Evolutionary conservation across 1,140 invertebrate genomes (phyloP), one percentile per base, ranked within the genome.

Genomic region (Mya arenaria): DNA sequence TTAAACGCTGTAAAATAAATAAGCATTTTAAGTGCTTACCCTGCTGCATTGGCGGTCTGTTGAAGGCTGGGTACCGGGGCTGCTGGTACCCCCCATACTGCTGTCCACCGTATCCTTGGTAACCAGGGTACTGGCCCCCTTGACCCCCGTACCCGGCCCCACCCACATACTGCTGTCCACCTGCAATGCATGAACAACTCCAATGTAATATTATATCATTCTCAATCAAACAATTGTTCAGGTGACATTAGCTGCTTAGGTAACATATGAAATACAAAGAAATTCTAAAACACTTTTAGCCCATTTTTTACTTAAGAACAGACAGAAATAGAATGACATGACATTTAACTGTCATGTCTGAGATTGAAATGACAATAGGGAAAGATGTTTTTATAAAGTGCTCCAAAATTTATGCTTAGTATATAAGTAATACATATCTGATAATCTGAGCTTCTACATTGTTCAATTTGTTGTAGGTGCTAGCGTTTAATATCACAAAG

Each of bases 51-150:
- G 23, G 72, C 63, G 66, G 62, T 69, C 37, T 37, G 37, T 72
- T 81, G 71, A 39, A 81, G 41, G 44, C 85, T 56, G 77, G 84
- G 36, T 82, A 82, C 32, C 81, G 84, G 41, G 85, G 87, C 13
- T 85, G 84, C 62, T 83, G 85, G 52, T 86, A 88, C 55, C 71
- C 68, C n/a, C 74, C 74, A 74, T 88, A 90, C 79, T 87, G 87
- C 44, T 84, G 86, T 63, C 63, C 80, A 34, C 83, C 88, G 52
- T 86, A 87, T 17, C 84, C 85, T 78, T 85, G 85, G 80, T 83
- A 73, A 77, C 82, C 84, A 63, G 79, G 73, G 52, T 63, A 48
- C 66, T 36, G 17, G 8, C 77, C 66, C 60, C 77, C 77, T 41
- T 75, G 73, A 30, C 73, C 58, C n/a, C 73, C 39, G 48, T 75